These are phyloP conservation scores for Antheraea mylitta DNA, from an alignment of 1,140 invertebrate genomes.

Conservation along the genomic window DNA sequence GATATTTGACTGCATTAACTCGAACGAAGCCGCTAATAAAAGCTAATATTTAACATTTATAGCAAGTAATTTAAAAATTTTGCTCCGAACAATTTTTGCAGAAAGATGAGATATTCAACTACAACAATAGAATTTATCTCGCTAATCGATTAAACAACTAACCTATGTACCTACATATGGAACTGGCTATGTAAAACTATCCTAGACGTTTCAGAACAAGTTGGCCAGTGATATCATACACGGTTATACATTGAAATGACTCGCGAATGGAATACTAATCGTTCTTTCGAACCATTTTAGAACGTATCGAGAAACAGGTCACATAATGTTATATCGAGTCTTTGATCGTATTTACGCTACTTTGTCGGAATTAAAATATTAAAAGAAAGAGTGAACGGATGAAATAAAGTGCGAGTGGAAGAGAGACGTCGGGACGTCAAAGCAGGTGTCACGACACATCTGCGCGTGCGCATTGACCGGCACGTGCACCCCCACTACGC, in stretches of 20 bases:
- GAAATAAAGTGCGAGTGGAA: conserved; percentile 33
- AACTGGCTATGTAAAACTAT: conserved; percentile 14
- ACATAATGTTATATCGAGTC: conserved; percentile 64
- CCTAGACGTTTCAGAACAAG: conserved; percentile 41
- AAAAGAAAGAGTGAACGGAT: conserved; percentile 47
- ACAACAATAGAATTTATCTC: not conserved
- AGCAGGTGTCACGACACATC: conserved; percentile 73
- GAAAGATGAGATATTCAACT: not conserved
- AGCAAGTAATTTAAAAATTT: too few relatives aligned
- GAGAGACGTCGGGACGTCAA: conserved; percentile 45
- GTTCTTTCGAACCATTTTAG: conserved; percentile 59
- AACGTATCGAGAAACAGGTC: conserved; percentile 69
- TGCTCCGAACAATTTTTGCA: not conserved
- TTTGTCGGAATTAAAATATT: conserved; percentile 63
- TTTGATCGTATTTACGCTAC: conserved; percentile 47
- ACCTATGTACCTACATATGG: conserved; percentile 24
- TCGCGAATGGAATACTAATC: conserved; percentile 66
- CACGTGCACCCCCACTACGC: conserved; percentile 61
- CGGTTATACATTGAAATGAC: conserved; percentile 43
- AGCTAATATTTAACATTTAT: too few relatives aligned
- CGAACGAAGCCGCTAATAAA: too few relatives aligned
- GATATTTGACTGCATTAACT: too few relatives aligned
- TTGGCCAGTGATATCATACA: conserved; percentile 56
- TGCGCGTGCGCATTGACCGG: conserved; percentile 65
- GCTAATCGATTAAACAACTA: conserved; percentile 16